Evolutionary conservation across 2,888 invertebrate genomes (phyloP).

Genomic region (Pomacea canaliculata): DNA sequence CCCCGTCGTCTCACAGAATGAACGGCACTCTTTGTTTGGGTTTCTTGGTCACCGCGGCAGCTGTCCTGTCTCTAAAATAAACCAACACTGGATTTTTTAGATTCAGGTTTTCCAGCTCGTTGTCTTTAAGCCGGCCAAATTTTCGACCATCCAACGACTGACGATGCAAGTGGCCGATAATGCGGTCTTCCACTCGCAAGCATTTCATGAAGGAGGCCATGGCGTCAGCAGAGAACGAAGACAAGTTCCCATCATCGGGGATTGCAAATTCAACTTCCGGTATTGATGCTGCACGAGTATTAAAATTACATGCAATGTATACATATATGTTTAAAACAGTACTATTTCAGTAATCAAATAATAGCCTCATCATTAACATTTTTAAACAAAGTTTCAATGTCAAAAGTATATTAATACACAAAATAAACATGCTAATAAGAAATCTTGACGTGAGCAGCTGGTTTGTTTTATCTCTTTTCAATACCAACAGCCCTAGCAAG

Average conservation of each 20-base stretch:
- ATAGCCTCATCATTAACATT: too few species aligned
- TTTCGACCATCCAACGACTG: slow-evolving; percentile 62
- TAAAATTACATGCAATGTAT: background rate
- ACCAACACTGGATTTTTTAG: slow-evolving; percentile 60
- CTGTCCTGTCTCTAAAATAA: slow-evolving; percentile 53
- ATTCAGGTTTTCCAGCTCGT: slow-evolving; percentile 57
- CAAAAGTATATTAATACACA: too few species aligned
- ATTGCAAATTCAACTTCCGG: slow-evolving; percentile 58
- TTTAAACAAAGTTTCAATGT: too few species aligned
- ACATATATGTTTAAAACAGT: too few species aligned
- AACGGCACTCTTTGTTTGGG: slow-evolving; percentile 36
- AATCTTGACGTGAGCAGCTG: too few species aligned
- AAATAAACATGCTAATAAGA: too few species aligned
- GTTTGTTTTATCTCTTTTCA: too few species aligned
- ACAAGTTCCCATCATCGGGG: slow-evolving; percentile 62
- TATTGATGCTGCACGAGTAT: slow-evolving; percentile 31
- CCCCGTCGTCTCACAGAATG: slow-evolving; percentile 33
- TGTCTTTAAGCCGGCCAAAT: slow-evolving; percentile 61
- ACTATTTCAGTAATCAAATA: too few species aligned
- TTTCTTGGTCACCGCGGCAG: slow-evolving; percentile 35
- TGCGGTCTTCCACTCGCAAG: slow-evolving; percentile 56
- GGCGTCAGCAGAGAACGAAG: slow-evolving; percentile 57
- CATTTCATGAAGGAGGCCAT: slow-evolving; percentile 61
- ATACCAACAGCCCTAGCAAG: too few species aligned
- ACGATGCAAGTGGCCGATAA: slow-evolving; percentile 51